Evolutionary conservation across 2,888 invertebrate genomes (phyloP).

Genomic region (Pandemis corylana): DNA sequence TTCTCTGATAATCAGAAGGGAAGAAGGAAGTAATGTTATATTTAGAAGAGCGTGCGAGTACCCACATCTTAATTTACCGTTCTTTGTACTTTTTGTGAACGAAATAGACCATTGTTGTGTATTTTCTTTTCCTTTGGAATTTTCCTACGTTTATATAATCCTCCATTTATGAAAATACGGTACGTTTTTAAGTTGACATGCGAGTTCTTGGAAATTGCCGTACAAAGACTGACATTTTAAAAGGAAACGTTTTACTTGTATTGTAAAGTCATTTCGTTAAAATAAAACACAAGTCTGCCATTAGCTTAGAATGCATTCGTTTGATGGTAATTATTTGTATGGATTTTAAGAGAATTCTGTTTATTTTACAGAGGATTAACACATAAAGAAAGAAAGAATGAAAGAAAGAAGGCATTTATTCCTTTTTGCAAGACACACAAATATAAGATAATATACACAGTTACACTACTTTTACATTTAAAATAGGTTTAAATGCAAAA

Average conservation of each 20-base stretch:
- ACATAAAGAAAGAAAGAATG: too few species aligned
- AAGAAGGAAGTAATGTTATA: too few species aligned
- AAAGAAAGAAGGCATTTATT: too few species aligned
- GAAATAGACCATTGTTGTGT: neutral
- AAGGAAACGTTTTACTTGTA: neutral
- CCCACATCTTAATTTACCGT: too few species aligned
- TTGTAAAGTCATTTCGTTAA: neutral
- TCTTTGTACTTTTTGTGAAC: neutral
- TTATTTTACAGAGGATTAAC: too few species aligned
- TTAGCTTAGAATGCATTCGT: slow-evolving; percentile 5
- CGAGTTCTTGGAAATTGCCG: neutral
- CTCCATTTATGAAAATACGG: neutral
- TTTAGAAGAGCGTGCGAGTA: neutral
- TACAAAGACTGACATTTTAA: neutral
- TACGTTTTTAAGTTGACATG: slow-evolving; percentile 1
- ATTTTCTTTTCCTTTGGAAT: neutral
- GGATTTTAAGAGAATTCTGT: too few species aligned
- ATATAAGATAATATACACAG: too few species aligned
- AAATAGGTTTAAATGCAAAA: too few species aligned
- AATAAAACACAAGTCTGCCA: slow-evolving; percentile 2
- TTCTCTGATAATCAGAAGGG: too few species aligned
- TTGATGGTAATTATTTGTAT: neutral
- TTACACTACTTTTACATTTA: too few species aligned
- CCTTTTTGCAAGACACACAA: too few species aligned
- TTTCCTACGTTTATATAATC: neutral